Evolutionary conservation across 2,797 vertebrate species (phyloP), one percentile per base, ranked within the genome.

Genomic region (Cyprinodon diabolis): DNA sequence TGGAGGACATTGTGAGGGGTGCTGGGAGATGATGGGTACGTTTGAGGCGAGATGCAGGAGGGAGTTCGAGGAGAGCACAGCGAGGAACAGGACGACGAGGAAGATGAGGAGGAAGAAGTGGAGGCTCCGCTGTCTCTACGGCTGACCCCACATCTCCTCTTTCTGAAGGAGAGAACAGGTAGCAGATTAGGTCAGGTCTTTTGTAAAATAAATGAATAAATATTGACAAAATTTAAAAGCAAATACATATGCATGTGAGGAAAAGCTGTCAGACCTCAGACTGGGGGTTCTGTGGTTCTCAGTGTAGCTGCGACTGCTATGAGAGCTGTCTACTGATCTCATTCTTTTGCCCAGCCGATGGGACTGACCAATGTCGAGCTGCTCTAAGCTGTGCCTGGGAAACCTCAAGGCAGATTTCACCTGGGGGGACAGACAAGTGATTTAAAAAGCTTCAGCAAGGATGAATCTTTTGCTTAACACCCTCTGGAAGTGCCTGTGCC

Each of bases 341-440:
- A 65, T 55, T 69, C 87, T 90, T 72, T 86, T 91, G 43, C 74
- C 72, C 52, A 83, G 83, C 71, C 78, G 82, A 80, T 43, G 63
- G 62, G 83, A 88, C 52, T 58, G 45, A 7, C 69, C 55, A 6
- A 84, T 35, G 69, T 75, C n/a, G 65, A 85, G 84, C 80, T 89
- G 80, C 52, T 90, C 94, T 72, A 89, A 48, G 65, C 80, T 86
- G 52, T 80, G 43, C 65, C 90, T 92, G 7, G 96, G 96, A 69
- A 96, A 92, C 83, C 93, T 93, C 77, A 99, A 87, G 69, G 97
- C 96, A 69, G 98, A 98, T 83, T 96, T 99, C 67, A 98, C 83
- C 98, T 99, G 68, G 0, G 84, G 76, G 14, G 52, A n/a, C 19
- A 48, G 60, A 1, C 15, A 2, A n/a, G 40, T 45, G 11, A 45